Base-by-base conservation (phyloP, 2,113 vertebrate genomes). In the Lasiurus borealis region DNA sequence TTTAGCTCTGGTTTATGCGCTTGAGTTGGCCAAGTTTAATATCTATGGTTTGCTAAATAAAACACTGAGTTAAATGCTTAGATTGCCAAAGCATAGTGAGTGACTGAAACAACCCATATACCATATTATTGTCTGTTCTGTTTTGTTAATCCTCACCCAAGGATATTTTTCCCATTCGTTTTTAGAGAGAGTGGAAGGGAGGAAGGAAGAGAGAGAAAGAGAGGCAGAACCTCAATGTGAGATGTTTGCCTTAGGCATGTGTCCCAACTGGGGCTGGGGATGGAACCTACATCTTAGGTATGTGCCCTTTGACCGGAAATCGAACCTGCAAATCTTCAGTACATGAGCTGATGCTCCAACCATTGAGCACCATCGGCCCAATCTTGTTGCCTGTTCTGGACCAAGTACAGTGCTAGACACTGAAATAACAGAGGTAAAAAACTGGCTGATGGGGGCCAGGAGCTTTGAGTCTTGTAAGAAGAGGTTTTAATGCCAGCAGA, bases 31-130 rank as follows among this genome's bases (percentile, higher is more conserved):
- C 75, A 88, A 13, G 44, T 46, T 80, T 40, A 48, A 40, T 52
- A 18, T 85, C 76, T 90, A 15, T 71, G 84, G 46, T 92, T 85
- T 88, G 44, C 69, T 82, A 80, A 76, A 72, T 87, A 82, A 90
- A 89, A 64, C 73, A 71, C 52, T 52, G 91, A 44, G 18, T 83
- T 78, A 71, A 95, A 77, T 18, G 5, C n/a, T 69, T 18, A 46
- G 36, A 5, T 57, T 71, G 66, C 15, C 68, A 59, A 95, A 85
- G 27, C 14, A 40, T 18, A 75, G 80, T 66, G 21, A 93, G 80
- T 66, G 16, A 93, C 16, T 3, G 8, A 64, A 62, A 48, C 50
- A 90, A 85, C 21, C 44, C 54, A 48, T 64, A 76, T 27, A 27
- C 48, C 12, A 50, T 25, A 27, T 88, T 66, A 40, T 31, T 78